Percentiles rank a stretch among this genome's conserved stretches.
Conservation (phyloP, 2,888 invertebrate genomes). For the Carpatolechia fugitivella region DNA sequence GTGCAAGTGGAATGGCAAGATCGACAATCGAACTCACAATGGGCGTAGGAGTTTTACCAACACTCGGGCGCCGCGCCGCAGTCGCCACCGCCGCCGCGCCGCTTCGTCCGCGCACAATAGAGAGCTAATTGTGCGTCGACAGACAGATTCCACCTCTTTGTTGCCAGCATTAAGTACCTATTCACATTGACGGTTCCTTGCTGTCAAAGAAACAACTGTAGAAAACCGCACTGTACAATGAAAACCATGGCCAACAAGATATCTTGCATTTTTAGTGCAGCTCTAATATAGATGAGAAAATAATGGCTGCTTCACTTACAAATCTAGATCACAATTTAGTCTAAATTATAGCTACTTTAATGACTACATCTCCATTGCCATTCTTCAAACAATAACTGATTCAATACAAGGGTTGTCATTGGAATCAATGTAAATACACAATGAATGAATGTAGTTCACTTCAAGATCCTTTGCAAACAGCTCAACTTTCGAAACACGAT, state of each 20-base stretch:
- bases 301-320: no score
- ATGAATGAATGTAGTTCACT: neutral
- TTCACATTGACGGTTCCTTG: slow-evolving; percentile 4
- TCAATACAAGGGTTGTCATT: no score
- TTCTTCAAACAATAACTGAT: no score
- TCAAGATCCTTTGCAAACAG: slow-evolving; percentile 29
- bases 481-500: slow-evolving; percentile 36
- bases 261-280: no score
- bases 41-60: slow-evolving; percentile 72
- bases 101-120: slow-evolving; percentile 55
- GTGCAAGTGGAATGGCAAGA: slow-evolving; percentile 55
- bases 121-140: slow-evolving; percentile 75
- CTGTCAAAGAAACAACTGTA: slow-evolving; percentile 16
- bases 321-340: no score
- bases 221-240: slow-evolving; percentile 14
- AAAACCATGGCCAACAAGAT: no score
- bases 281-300: no score
- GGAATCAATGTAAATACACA: no score
- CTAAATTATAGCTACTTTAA: no score
- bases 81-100: no score
- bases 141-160: slow-evolving; percentile 56
- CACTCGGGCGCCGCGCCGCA: slow-evolving; percentile 54
- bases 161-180: slow-evolving; percentile 31
- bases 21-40: slow-evolving; percentile 56
- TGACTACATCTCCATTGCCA: no score